Base-by-base conservation (phyloP, 2,888 invertebrate genomes). In the Sceliomorpha sp. region DNA sequence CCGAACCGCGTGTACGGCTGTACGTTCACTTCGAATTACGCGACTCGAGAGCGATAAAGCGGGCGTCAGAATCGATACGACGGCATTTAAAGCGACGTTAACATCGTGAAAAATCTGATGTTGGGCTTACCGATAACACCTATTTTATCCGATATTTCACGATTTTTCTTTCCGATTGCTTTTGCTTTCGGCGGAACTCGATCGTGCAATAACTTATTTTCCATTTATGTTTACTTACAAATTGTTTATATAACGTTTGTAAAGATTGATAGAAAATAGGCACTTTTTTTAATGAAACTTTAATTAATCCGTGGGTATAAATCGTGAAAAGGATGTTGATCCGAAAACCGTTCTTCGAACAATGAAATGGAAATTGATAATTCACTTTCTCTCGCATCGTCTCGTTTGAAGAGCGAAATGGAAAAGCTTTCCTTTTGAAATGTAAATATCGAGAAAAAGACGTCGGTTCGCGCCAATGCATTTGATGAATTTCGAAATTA, bases 1-100 rank as follows among this genome's bases (percentile, higher is more conserved):
- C 58, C 56, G 45, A 45, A 36, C 31, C 40, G 24, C 45, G 44
- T 37, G 47, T 50, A 40, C 55, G 51, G 51, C 45, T 53, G 55
- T 71, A 63, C 67, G 34, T 71, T 71, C 71, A 68, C 67, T 68
- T 71, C 45, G 50, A 62, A 70, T 64, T 55, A 64, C 60, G 59
- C 55, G 63, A 53, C 55, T 64, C 50, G 42, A 37, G 37, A 36
- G 37, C 56, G 60, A 60, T 55, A 70, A 70, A 51, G 47, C 44
- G 58, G 50, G 24, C 50, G 44, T 36, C 45, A 40, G 39, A 50
- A 68, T 68, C 56, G 45, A 67, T 50, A 56, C 50, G 37, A 42
- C 36, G 66, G 39, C 66, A 53, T 66, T 66, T 53, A 53, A 47
- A 47, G 39, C 45, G 47, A 40, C 66, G 39, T 66, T 32, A 62